Conservation (phyloP, 2,888 invertebrate species). For the Aporophyla lueneburgensis region DNA sequence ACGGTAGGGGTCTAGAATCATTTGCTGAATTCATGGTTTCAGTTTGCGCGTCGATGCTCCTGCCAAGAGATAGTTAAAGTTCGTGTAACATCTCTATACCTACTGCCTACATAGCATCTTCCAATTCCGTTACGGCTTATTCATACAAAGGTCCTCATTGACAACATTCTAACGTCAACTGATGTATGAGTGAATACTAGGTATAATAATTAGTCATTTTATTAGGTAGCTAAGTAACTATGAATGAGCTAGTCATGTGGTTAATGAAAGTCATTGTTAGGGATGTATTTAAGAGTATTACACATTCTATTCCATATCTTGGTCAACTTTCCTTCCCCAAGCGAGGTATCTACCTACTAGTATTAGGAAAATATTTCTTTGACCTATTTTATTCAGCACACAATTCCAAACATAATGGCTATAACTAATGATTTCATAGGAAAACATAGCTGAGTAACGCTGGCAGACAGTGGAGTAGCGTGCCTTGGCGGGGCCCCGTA, state of each 20-base stretch:
- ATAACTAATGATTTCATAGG: background rate
- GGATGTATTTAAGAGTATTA: conserved; percentile 1
- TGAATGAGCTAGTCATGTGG: conserved; percentile 11
- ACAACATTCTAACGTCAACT: background rate
- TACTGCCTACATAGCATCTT: background rate
- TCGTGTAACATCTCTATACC: conserved; percentile 10
- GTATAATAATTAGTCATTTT: background rate
- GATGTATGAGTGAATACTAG: conserved; percentile 10
- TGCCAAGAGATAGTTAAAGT: background rate
- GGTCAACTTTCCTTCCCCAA: conserved; percentile 28
- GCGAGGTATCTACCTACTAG: background rate
- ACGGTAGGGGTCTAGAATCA: no score
- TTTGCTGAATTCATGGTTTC: no score
- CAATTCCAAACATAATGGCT: conserved; percentile 1
- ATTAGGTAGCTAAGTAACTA: background rate
- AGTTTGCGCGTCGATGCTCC: no score
- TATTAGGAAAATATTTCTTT: background rate
- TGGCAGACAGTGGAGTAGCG: no score
- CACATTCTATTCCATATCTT: conserved; percentile 7
- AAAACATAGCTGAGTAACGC: background rate
- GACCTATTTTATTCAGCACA: background rate
- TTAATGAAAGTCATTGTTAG: conserved; percentile 28
- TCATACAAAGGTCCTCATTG: conserved; percentile 3
- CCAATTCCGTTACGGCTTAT: background rate
- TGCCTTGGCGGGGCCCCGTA: no score